phyloP scores from a whole-genome alignment of 2,113 vertebrate genomes.

The Barnardius zonarius region DNA sequence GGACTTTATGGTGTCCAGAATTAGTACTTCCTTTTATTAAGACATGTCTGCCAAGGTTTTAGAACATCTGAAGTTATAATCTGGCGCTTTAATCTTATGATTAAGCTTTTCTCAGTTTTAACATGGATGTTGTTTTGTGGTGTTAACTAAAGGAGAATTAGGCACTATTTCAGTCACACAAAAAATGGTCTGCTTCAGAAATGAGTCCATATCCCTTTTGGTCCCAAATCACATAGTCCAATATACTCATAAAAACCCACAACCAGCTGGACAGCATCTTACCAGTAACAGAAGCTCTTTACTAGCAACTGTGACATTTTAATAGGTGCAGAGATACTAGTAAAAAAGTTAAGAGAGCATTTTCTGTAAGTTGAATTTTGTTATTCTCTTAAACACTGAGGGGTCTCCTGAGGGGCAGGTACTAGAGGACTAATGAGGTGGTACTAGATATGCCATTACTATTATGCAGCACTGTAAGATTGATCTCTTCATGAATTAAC shows the following conservation, averaged over 20 bases:
- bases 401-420: not conserved
- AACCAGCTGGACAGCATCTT: not conserved
- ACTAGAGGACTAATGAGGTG: not conserved
- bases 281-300: not conserved
- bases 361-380: not conserved
- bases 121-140: not conserved
- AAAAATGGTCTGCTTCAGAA: not conserved
- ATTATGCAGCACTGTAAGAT: not conserved
- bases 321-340: not conserved
- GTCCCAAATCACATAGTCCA: not conserved
- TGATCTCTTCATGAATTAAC: not conserved
- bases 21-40: not conserved
- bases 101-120: not conserved
- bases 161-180: not conserved
- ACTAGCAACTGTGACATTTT: not conserved
- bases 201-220: not conserved
- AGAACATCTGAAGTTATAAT: not conserved
- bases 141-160: not conserved
- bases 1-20: not conserved
- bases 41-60: not conserved
- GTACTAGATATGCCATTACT: not conserved
- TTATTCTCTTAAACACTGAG: not conserved
- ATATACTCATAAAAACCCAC: not conserved
- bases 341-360: not conserved
- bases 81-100: not conserved